Evolutionary conservation across 2,888 invertebrate genomes (phyloP), one percentile per base, ranked within the genome.

Genomic region (Temnothorax unifasciatus): DNA sequence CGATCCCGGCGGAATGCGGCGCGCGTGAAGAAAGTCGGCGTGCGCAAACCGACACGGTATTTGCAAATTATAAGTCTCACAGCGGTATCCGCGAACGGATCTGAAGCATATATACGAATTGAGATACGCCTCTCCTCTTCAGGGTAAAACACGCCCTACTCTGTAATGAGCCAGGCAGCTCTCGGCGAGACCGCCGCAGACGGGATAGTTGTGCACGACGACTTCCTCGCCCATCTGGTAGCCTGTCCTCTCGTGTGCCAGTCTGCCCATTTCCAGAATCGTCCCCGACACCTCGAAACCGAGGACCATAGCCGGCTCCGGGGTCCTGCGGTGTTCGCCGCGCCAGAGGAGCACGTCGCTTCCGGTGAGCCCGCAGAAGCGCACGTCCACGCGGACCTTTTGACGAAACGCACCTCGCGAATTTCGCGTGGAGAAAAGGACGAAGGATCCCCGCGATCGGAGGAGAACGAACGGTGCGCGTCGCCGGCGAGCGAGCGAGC

Each of bases 241-340:
- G 25, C 79, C 82, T 69, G 68, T 77, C 57, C 64, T 52, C 34
- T 79, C 74, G 59, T 87, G 74, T 66, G 84, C 87, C 69, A 86
- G 47, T 64, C 64, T 57, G 61, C 84, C 87, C 69, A 86, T 84
- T 75, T 87, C 87, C 69, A 87, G 52, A 38, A 87, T 84, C 63
- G 63, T 86, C 18, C 86, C 87, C 2, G 87, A 77, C n/a, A 82
- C 75, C 64, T 86, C 82, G 52, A 61, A 79, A 41, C 87, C 87
- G 11, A 82, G 84, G 44, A 87, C 59, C 84, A 38, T 79, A 25
- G 8, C 5, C 38, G 69, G 21, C 29, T 64, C 59, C 29, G 69
- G 29, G 44, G 11, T 18, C 18, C 63, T 64, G 29, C 69, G 69
- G 21, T 86, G 86, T 18, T 75, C 38, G 25, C 79, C 75, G 52